Evolutionary conservation across 1,140 invertebrate species (phyloP).

Genomic region (Hycleus phaleratus): DNA sequence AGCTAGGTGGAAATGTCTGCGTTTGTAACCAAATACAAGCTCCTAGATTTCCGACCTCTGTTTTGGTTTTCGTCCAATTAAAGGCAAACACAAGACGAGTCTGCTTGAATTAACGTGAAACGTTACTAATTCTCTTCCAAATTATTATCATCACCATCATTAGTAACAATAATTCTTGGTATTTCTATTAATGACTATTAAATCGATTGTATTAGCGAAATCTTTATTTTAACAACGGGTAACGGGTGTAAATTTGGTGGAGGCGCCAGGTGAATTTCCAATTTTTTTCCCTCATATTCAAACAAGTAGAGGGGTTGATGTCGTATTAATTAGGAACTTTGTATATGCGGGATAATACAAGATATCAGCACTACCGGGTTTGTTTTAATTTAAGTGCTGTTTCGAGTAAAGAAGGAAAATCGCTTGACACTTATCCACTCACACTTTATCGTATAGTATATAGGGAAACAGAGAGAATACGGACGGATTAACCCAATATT

Average conservation of each 20-base stretch:
- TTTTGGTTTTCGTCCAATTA: slow-evolving; percentile 43
- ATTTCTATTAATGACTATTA: slow-evolving; percentile 5
- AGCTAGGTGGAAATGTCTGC: slow-evolving; percentile 16
- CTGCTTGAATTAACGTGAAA: slow-evolving; percentile 39
- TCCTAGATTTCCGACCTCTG: slow-evolving; percentile 41
- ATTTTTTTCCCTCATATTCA: too few relatives aligned
- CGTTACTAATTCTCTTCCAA: slow-evolving; percentile 40
- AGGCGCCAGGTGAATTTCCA: too few relatives aligned
- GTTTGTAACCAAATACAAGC: slow-evolving; percentile 36
- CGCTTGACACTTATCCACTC: slow-evolving; percentile 31
- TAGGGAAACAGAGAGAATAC: not conserved
- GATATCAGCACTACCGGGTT: slow-evolving; percentile 28
- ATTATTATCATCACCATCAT: slow-evolving; percentile 33
- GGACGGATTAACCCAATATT: slow-evolving; percentile 33
- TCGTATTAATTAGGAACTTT: slow-evolving; percentile 25
- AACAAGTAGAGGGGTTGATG: too few relatives aligned
- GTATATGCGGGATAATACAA: slow-evolving; percentile 31
- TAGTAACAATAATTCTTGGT: not conserved
- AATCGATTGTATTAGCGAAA: too few relatives aligned
- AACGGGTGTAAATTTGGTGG: too few relatives aligned
- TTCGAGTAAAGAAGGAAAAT: slow-evolving; percentile 29
- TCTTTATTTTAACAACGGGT: too few relatives aligned
- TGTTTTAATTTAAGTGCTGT: slow-evolving; percentile 32
- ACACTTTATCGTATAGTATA: not conserved
- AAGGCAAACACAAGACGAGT: slow-evolving; percentile 41